A percentile compares a stretch with the other conserved stretches of the same genome.
These are phyloP conservation scores for Microtus ochrogaster DNA, from an alignment of 2,113 vertebrate species.

Conservation along the genomic window DNA sequence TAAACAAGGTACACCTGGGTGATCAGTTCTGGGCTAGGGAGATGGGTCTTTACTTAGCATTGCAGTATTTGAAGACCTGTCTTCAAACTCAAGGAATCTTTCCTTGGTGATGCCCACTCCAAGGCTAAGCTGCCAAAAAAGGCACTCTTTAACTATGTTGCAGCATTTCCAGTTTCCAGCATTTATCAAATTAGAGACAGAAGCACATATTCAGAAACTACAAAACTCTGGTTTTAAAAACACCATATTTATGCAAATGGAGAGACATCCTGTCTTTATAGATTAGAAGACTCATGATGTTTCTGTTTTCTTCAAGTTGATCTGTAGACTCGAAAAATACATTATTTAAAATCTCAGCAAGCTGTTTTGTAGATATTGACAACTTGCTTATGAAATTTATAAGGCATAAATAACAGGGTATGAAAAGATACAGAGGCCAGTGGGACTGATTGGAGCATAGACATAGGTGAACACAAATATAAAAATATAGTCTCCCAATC, in stretches of 20 bases:
- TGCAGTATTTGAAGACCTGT: neutral
- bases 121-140: neutral
- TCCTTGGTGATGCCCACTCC: neutral
- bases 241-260: slow-evolving; percentile 26
- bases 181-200: neutral
- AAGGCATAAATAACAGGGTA: neutral
- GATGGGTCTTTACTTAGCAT: neutral
- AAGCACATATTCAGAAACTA: neutral
- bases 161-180: neutral
- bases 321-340: slow-evolving; percentile 23
- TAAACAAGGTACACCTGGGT: neutral
- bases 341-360: slow-evolving; percentile 14
- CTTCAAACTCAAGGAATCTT: neutral
- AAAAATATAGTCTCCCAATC: neutral
- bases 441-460: neutral
- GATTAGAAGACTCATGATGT: slow-evolving; percentile 32
- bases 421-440: slow-evolving; percentile 28
- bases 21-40: neutral
- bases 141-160: neutral
- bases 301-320: neutral
- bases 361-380: slow-evolving; percentile 42
- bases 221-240: neutral
- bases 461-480: slow-evolving; percentile 3
- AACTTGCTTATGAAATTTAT: slow-evolving; percentile 47
- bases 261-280: neutral